phyloP scores from a whole-genome alignment of 2,797 vertebrate genomes.

The Sphaeramia orbicularis region DNA sequence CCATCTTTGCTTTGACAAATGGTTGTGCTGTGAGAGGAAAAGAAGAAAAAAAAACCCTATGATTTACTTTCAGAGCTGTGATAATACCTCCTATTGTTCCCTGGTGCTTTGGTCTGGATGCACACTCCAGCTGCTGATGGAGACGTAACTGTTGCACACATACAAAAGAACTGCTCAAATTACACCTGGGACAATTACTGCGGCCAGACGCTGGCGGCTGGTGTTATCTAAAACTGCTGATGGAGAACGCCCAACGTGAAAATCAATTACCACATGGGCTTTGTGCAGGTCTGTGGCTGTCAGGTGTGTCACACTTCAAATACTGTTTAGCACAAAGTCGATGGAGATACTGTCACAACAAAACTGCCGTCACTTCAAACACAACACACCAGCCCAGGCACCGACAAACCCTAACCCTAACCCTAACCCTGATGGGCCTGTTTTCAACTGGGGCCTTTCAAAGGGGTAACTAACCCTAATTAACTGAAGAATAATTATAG shows the following conservation, averaged over 20 bases:
- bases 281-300: constrained; percentile 67
- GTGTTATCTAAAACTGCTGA: constrained; percentile 77
- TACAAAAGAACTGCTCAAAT: constrained; percentile 81
- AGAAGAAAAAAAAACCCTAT: constrained; percentile 32
- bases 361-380: no score
- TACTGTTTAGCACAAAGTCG: constrained; percentile 55
- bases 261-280: constrained; percentile 66
- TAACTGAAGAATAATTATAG: no score
- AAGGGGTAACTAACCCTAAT: no score
- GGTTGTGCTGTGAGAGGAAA: constrained; percentile 28
- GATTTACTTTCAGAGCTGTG: constrained; percentile 74
- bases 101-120: constrained; percentile 56
- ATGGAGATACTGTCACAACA: constrained; percentile 46
- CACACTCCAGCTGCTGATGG: constrained; percentile 54
- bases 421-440: no score
- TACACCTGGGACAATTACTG: constrained; percentile 80
- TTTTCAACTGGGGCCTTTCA: no score
- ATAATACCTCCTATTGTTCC: constrained; percentile 65
- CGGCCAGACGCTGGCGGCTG: constrained; percentile 64
- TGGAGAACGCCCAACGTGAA: constrained; percentile 63
- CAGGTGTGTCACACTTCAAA: constrained; percentile 58
- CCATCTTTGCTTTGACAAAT: constrained; percentile 60
- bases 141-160: constrained; percentile 76
- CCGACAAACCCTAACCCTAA: no score
- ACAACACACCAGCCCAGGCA: no score